phyloP scores from a whole-genome alignment of 2,888 invertebrate species.

The Stenotaenia linearis region DNA sequence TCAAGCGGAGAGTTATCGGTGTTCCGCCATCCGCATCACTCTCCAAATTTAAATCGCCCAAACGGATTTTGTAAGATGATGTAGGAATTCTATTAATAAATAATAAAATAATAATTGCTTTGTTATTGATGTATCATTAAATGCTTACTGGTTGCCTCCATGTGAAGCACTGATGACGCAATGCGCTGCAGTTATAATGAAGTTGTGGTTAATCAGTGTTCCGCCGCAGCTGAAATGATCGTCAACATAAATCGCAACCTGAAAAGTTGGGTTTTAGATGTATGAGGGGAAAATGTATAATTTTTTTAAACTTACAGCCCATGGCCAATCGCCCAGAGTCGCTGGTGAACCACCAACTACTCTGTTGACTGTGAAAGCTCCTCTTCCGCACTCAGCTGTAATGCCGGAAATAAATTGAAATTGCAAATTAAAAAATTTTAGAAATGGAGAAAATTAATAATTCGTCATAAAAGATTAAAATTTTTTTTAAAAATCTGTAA shows the following conservation, averaged over 20 bases:
- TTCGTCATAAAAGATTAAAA: no score
- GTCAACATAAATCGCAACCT: constrained; percentile 17
- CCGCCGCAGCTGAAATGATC: constrained; percentile 22
- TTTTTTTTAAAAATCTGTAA: no score
- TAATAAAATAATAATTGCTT: neutral
- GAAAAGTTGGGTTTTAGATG: neutral
- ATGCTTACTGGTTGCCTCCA: neutral
- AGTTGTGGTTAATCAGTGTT: neutral
- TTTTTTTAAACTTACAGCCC: neutral
- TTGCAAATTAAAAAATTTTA: no score
- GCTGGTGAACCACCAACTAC: neutral
- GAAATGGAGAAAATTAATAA: no score
- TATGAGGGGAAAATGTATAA: neutral
- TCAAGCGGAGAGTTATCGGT: neutral
- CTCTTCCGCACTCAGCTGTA: neutral
- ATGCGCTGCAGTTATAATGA: constrained; percentile 21
- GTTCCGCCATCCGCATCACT: neutral
- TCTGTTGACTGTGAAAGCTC: neutral
- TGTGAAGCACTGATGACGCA: neutral
- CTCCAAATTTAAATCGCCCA: constrained; percentile 28
- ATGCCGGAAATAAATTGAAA: neutral
- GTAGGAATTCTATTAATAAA: neutral
- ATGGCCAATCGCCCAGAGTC: neutral
- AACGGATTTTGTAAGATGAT: neutral
- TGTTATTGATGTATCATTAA: no score